A percentile compares a stretch with the other conserved stretches of the same genome.
Conservation (phyloP, 2,888 invertebrate genomes). For the Spodoptera exigua region DNA sequence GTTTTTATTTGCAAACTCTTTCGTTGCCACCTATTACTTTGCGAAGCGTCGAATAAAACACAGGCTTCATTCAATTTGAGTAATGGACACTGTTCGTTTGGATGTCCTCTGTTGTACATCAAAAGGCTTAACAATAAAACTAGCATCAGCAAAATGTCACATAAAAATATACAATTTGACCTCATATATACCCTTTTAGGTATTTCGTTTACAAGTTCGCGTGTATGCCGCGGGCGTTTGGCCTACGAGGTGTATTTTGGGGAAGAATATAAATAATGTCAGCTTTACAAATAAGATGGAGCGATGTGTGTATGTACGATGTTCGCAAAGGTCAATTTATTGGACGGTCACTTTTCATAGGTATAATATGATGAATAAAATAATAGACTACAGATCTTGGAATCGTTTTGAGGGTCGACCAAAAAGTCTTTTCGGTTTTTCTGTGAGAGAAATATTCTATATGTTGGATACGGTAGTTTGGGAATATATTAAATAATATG, state of each 20-base stretch:
- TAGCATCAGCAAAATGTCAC: constrained; percentile 38
- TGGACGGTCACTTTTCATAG: neutral
- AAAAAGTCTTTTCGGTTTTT: no score
- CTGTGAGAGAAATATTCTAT: no score
- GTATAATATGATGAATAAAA: neutral
- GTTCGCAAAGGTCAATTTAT: constrained; percentile 26
- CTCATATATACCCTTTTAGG: constrained; percentile 37
- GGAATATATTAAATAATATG: no score
- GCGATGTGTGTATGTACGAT: neutral
- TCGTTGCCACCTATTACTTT: constrained; percentile 36
- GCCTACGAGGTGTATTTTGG: constrained; percentile 21
- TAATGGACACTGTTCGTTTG: constrained; percentile 48
- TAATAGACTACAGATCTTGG: no score
- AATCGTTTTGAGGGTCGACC: no score
- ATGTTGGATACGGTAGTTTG: no score
- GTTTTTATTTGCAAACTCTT: constrained; percentile 41
- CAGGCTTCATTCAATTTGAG: constrained; percentile 48
- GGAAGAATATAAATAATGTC: constrained; percentile 40
- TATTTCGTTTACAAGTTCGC: constrained; percentile 37
- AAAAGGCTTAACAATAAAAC: constrained; percentile 42
- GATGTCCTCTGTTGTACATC: constrained; percentile 39
- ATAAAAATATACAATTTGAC: constrained; percentile 48
- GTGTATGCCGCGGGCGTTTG: constrained; percentile 42
- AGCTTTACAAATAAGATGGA: constrained; percentile 7
- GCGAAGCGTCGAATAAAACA: constrained; percentile 21